A percentile compares a stretch with the other conserved stretches of the same genome.
phyloP scores from a whole-genome alignment of 2,888 invertebrate species.

The Phalera bucephala region DNA sequence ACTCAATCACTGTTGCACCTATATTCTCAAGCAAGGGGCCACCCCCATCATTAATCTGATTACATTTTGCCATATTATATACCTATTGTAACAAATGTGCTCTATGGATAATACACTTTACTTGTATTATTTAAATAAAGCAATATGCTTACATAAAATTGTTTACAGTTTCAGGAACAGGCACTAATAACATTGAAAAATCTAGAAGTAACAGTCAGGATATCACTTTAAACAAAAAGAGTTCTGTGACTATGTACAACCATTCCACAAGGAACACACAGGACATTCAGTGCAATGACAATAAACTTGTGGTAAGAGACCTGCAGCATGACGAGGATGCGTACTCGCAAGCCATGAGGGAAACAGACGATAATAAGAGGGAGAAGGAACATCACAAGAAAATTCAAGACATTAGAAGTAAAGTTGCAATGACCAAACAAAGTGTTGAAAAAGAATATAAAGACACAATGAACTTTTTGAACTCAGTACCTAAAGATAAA shows the following conservation, averaged over 20 bases:
- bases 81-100: too few species aligned
- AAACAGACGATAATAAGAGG: slow-evolving; percentile 30
- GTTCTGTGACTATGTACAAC: slow-evolving; percentile 62
- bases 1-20: too few species aligned
- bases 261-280: slow-evolving; percentile 59
- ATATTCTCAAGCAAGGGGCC: too few species aligned
- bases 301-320: slow-evolving; percentile 53
- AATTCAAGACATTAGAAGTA: slow-evolving; percentile 54
- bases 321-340: slow-evolving; percentile 58
- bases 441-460: slow-evolving; percentile 79
- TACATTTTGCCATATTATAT: too few species aligned
- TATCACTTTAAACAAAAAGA: slow-evolving; percentile 39
- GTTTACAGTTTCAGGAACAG: slow-evolving; percentile 43
- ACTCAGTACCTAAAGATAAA: slow-evolving; percentile 60
- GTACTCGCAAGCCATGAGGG: slow-evolving; percentile 63
- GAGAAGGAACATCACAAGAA: slow-evolving; percentile 45
- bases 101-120: too few species aligned
- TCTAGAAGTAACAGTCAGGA: slow-evolving; percentile 30
- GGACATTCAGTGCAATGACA: slow-evolving; percentile 44
- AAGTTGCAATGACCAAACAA: slow-evolving; percentile 84
- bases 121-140: too few species aligned
- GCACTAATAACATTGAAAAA: slow-evolving; percentile 32
- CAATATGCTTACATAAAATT: too few species aligned
- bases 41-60: too few species aligned
- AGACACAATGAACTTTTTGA: slow-evolving; percentile 69